These are phyloP conservation scores for Trogon surrucura DNA, from an alignment of 2,113 vertebrate species.

Conservation along the genomic window DNA sequence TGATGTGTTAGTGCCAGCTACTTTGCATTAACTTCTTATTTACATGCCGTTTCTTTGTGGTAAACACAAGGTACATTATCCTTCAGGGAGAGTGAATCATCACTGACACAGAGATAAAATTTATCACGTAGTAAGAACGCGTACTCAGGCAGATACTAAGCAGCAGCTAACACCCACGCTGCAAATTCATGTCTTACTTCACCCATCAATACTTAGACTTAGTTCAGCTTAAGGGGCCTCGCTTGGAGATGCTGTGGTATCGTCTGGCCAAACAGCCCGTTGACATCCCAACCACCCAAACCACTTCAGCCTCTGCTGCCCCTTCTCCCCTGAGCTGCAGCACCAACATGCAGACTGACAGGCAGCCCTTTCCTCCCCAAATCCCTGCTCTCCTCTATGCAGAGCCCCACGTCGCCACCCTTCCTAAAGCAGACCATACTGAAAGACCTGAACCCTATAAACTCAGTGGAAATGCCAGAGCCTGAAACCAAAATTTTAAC, in stretches of 20 bases:
- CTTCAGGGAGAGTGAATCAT: constrained; percentile 28
- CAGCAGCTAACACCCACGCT: not conserved
- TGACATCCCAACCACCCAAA: not conserved
- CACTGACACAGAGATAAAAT: constrained; percentile 33
- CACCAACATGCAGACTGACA: not conserved
- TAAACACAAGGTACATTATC: not conserved
- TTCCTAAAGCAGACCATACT: not conserved
- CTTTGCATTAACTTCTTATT: not conserved
- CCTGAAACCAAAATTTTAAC: not conserved
- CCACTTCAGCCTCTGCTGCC: not conserved
- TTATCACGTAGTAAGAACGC: not conserved
- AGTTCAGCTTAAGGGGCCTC: not conserved
- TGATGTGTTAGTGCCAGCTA: not conserved
- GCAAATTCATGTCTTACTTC: not conserved
- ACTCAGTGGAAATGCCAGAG: not conserved
- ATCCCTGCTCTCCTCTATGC: not conserved
- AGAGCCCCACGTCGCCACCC: fast-evolving
- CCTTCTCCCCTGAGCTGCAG: not conserved
- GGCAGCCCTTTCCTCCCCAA: not conserved
- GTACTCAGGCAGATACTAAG: not conserved
- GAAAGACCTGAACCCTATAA: not conserved
- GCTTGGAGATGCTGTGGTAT: not conserved
- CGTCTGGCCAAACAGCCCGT: not conserved
- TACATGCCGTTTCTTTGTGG: not conserved
- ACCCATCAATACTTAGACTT: fast-evolving